These are phyloP conservation scores for Leucoptera coffeella DNA, from an alignment of 2,888 invertebrate species.

Conservation along the genomic window DNA sequence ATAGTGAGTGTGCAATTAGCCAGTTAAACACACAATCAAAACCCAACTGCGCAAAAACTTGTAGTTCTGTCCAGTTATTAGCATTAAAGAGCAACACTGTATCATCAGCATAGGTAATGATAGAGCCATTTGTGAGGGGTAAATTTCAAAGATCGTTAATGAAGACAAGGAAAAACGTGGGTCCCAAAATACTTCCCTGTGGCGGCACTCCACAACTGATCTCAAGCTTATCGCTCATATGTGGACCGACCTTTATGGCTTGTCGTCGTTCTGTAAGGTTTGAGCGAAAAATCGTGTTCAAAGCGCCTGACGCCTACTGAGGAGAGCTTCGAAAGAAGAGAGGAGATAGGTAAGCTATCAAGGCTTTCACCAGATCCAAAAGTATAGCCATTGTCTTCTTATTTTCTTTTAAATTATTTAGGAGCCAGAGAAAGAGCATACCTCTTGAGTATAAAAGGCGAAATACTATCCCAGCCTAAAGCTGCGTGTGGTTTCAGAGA, in stretches of 20 bases:
- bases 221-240: neutral
- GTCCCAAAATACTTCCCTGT: neutral
- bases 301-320: neutral
- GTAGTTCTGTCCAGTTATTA: neutral
- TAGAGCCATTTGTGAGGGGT: neutral
- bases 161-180: neutral
- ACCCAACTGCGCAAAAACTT: neutral
- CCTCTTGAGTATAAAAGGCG: neutral
- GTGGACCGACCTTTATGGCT: neutral
- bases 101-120: slow-evolving; percentile 1
- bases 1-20: neutral
- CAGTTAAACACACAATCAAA: neutral
- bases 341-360: too few relatives aligned
- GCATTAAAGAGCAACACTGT: neutral
- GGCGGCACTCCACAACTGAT: neutral
- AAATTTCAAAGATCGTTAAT: slow-evolving; percentile 1
- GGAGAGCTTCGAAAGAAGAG: neutral
- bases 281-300: neutral
- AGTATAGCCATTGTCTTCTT: neutral
- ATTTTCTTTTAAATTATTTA: neutral
- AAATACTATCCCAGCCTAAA: slow-evolving; percentile 1
- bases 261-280: neutral
- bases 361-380: slow-evolving; percentile 1
- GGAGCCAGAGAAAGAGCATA: neutral
- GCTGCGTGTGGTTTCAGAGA: neutral